phyloP scores from a whole-genome alignment of 2,113 vertebrate genomes.

The Edolisoma coerulescens region DNA sequence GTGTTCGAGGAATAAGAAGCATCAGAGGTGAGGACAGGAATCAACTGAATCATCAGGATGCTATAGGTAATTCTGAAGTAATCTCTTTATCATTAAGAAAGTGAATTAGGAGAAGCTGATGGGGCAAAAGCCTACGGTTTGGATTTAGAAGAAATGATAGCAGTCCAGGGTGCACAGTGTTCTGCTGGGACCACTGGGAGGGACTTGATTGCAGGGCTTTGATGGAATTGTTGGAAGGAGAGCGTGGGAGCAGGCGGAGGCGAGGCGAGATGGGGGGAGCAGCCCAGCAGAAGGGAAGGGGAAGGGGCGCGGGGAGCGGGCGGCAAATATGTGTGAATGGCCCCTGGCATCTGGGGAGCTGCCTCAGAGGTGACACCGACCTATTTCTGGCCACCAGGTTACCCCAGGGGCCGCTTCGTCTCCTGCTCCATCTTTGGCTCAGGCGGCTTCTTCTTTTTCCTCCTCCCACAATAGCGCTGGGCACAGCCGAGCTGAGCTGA shows the following conservation, averaged over 20 bases:
- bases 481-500: neutral
- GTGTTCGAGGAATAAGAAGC: neutral
- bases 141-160: neutral
- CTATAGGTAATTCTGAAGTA: neutral
- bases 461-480: accelerated
- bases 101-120: neutral
- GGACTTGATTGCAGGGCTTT: neutral
- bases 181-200: neutral
- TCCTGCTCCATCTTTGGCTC: accelerated
- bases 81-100: neutral
- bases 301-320: neutral
- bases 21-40: neutral
- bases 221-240: neutral
- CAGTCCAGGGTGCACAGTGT: too few species aligned
- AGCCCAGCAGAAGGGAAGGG: neutral
- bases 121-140: neutral
- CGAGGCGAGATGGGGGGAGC: accelerated
- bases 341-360: neutral
- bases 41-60: neutral
- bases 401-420: accelerated
- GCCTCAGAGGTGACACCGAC: accelerated
- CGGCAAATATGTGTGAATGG: accelerated
- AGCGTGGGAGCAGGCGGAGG: accelerated
- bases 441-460: accelerated
- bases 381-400: neutral